phyloP scores from a whole-genome alignment of 2,888 invertebrate species.

The Argyresthia albistria region DNA sequence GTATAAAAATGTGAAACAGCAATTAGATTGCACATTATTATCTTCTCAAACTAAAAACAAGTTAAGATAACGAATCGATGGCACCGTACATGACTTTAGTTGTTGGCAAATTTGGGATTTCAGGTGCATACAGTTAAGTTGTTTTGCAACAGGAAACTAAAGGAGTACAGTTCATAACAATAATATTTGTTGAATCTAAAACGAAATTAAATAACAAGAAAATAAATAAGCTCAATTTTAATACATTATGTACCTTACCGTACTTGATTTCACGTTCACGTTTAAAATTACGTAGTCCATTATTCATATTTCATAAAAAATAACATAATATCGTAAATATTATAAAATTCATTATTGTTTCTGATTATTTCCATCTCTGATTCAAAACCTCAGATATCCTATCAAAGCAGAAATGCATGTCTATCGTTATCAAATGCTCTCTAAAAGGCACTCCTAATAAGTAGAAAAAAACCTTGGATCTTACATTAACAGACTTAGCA shows the following conservation, averaged over 20 bases:
- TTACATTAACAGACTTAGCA: too few relatives aligned
- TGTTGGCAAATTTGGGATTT: slow-evolving; percentile 24
- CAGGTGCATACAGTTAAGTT: slow-evolving; percentile 7
- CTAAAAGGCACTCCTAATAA: slow-evolving; percentile 52
- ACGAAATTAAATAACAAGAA: slow-evolving; percentile 22
- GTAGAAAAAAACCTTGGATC: too few relatives aligned
- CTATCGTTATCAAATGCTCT: slow-evolving; percentile 29
- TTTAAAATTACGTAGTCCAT: neutral
- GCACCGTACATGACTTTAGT: slow-evolving; percentile 22
- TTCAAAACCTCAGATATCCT: neutral
- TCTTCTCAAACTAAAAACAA: too few relatives aligned
- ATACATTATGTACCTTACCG: slow-evolving; percentile 5
- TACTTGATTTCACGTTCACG: slow-evolving; percentile 4
- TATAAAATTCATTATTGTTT: slow-evolving; percentile 5
- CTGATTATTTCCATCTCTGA: neutral
- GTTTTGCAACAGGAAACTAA: too few relatives aligned
- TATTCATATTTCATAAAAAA: neutral
- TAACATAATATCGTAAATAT: neutral
- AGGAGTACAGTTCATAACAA: neutral
- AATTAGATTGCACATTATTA: too few relatives aligned
- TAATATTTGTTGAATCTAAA: slow-evolving; percentile 8
- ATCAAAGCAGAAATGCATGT: slow-evolving; percentile 28
- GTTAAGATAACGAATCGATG: slow-evolving; percentile 16
- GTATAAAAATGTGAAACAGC: neutral
- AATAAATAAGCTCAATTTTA: slow-evolving; percentile 39